Evolutionary conservation across 2,797 vertebrate species (phyloP).

Genomic region (Chelon auratus): DNA sequence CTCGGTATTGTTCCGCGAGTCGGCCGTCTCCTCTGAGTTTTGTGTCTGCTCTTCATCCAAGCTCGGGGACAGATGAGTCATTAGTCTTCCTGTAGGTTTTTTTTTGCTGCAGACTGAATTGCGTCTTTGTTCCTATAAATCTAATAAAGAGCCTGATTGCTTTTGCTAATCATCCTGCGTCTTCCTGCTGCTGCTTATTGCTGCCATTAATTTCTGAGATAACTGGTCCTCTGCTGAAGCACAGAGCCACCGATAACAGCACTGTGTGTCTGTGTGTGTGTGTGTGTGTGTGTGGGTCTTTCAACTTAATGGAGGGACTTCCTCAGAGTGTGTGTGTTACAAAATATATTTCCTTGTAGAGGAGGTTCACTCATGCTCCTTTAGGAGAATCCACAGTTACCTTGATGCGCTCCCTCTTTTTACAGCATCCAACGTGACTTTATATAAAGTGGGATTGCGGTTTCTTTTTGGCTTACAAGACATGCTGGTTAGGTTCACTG

Average conservation of each 20-base stretch:
- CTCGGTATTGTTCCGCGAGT: conserved; percentile 41
- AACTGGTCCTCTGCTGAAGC: conserved; percentile 83
- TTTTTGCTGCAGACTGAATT: conserved; percentile 66
- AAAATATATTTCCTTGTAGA: conserved; percentile 18
- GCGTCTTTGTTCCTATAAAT: conserved; percentile 86
- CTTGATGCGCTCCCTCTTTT: no score
- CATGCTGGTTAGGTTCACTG: no score
- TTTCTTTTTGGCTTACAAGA: no score
- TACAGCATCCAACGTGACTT: no score
- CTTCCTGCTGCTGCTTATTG: conserved; percentile 84
- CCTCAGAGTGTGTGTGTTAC: conserved; percentile 17
- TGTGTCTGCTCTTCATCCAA: conserved; percentile 34
- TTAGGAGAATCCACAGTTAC: no score
- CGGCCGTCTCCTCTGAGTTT: conserved; percentile 41
- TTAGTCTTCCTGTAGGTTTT: conserved; percentile 66
- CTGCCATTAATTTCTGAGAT: conserved; percentile 89
- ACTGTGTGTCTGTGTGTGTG: conserved; percentile 17
- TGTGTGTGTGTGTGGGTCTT: conserved; percentile 9
- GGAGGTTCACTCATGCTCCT: not conserved
- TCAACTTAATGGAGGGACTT: conserved; percentile 27
- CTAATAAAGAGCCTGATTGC: conserved; percentile 88
- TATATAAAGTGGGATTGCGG: no score
- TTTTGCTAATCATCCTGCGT: conserved; percentile 88
- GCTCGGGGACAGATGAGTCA: conserved; percentile 59
- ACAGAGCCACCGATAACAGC: conserved; percentile 73